Conservation (phyloP, 2,888 invertebrate species). For the Cephus runcator region DNA sequence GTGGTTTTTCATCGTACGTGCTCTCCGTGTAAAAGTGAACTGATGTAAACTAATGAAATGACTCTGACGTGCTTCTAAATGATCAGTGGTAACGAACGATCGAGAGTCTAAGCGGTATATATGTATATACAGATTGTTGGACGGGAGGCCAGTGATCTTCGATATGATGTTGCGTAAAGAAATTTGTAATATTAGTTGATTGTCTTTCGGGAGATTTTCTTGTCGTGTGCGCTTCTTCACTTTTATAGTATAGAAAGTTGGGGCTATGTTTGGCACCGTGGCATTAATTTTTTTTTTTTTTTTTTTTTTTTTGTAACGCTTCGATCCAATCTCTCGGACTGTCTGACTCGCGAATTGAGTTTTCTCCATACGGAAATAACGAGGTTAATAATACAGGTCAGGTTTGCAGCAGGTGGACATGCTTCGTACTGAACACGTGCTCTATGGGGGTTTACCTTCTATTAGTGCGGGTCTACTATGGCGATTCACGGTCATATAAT, state of each 20-base stretch:
- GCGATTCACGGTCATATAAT: background rate
- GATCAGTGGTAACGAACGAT: background rate
- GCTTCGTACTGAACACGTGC: background rate
- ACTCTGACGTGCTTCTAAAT: background rate
- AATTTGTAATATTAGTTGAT: background rate
- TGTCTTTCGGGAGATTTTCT: background rate
- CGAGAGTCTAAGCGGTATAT: background rate
- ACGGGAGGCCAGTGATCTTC: background rate
- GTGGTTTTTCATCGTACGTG: background rate
- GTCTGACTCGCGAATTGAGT: background rate
- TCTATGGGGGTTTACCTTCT: background rate
- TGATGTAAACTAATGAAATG: background rate
- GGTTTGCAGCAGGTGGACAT: background rate
- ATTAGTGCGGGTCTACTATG: background rate
- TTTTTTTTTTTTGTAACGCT: background rate
- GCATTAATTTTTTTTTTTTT: background rate
- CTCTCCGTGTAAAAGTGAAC: background rate
- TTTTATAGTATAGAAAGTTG: background rate
- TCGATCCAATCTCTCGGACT: background rate
- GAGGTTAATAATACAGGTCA: background rate
- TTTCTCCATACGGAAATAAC: background rate
- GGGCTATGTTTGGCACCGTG: background rate
- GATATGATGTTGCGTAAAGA: background rate
- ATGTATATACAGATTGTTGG: background rate
- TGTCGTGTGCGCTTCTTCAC: background rate